These are phyloP conservation scores for Lucilia cuprina DNA, from an alignment of 1,140 invertebrate genomes.

Conservation along the genomic window DNA sequence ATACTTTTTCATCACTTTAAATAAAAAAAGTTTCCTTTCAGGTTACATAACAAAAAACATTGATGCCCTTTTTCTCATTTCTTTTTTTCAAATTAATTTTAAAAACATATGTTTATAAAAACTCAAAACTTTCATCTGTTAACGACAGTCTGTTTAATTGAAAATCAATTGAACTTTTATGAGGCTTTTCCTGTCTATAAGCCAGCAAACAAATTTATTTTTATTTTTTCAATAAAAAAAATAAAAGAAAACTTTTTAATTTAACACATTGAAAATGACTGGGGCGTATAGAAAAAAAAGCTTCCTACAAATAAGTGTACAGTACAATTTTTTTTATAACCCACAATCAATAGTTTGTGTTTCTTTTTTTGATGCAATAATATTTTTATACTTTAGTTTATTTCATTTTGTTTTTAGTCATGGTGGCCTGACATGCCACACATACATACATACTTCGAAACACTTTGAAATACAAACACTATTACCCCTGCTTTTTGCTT, in stretches of 20 bases:
- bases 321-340: not conserved
- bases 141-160: conserved; percentile 39
- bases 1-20: too few species aligned
- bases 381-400: not conserved
- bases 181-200: conserved; percentile 27
- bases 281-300: not conserved
- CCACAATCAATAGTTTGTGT: not conserved
- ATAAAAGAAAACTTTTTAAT: conserved; percentile 5
- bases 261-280: conserved; percentile 8
- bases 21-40: too few species aligned
- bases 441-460: not conserved
- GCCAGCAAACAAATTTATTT: conserved; percentile 8
- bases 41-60: too few species aligned
- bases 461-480: not conserved
- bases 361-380: not conserved
- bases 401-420: not conserved
- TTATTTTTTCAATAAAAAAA: not conserved
- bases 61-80: not conserved
- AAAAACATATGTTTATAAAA: not conserved
- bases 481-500: not conserved
- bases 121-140: conserved; percentile 19
- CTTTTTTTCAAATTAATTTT: not conserved
- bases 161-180: conserved; percentile 41
- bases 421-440: not conserved
- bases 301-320: not conserved